Conservation (phyloP, 2,888 invertebrate genomes). For the Hermodice carunculata region DNA sequence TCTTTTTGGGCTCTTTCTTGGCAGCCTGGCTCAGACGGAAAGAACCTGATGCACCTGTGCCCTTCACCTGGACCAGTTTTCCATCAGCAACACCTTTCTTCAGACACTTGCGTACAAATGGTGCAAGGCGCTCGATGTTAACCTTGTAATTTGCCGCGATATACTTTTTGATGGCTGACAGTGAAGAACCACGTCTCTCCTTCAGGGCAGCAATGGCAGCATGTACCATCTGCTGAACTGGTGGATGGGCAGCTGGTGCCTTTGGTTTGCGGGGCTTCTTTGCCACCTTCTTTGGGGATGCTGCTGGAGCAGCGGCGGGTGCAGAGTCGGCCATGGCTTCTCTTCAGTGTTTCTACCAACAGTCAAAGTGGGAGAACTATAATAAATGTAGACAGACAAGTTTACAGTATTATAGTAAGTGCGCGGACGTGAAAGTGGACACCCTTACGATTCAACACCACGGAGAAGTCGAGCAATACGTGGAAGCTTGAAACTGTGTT, state of each 20-base stretch:
- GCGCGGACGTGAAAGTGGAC: too few species aligned
- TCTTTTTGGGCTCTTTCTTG: too few species aligned
- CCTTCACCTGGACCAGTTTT: slow-evolving; percentile 55
- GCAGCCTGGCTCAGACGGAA: slow-evolving; percentile 44
- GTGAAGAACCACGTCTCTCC: slow-evolving; percentile 75
- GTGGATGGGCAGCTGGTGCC: slow-evolving; percentile 70
- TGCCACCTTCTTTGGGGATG: slow-evolving; percentile 20
- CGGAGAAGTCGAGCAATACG: too few species aligned
- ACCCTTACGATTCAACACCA: too few species aligned
- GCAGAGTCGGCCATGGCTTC: too few species aligned
- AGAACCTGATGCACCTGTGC: slow-evolving; percentile 54
- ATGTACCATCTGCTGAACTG: slow-evolving; percentile 74
- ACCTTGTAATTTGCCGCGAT: slow-evolving; percentile 75
- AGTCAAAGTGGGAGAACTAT: too few species aligned
- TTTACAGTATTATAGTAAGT: too few species aligned
- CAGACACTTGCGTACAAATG: slow-evolving; percentile 75
- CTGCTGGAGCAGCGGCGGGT: slow-evolving; percentile 20
- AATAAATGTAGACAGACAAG: too few species aligned
- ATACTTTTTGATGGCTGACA: slow-evolving; percentile 76
- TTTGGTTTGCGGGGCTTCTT: slow-evolving; percentile 29
- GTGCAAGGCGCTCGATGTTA: slow-evolving; percentile 74
- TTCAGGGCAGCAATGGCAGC: slow-evolving; percentile 69
- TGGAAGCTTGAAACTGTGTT: too few species aligned
- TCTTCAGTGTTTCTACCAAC: too few species aligned
- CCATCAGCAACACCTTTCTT: slow-evolving; percentile 73